A percentile compares a stretch with the other conserved stretches of the same genome.
Conservation (phyloP, 2,797 vertebrate species). For the Halcyon chelicuti region DNA sequence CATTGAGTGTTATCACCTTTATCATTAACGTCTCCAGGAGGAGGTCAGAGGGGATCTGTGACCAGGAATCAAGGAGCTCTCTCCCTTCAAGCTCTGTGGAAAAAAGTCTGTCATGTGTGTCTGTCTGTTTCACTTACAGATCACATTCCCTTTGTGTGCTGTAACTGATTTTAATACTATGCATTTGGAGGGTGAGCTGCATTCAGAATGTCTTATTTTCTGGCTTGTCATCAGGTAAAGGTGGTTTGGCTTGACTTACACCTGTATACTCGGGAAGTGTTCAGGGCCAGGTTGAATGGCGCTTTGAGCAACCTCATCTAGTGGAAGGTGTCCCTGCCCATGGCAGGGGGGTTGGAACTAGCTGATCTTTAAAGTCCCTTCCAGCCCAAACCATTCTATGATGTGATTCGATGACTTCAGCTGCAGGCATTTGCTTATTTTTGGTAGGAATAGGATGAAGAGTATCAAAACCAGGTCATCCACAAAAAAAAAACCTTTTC, state of each 20-base stretch:
- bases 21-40: constrained; percentile 1
- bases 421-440: background rate
- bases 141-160: background rate
- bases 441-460: background rate
- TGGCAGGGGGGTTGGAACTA: background rate
- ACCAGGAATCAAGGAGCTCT: background rate
- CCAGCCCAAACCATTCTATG: background rate
- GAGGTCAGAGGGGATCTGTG: constrained; percentile 8
- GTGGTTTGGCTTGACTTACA: background rate
- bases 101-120: background rate
- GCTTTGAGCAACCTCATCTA: background rate
- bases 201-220: fast-evolving
- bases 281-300: background rate
- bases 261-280: background rate
- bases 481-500: background rate
- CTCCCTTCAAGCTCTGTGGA: background rate
- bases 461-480: background rate
- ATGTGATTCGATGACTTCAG: background rate
- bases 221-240: background rate
- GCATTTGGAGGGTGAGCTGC: background rate
- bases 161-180: background rate
- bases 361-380: no score
- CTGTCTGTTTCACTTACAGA: background rate
- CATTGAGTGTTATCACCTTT: background rate
- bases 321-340: no score